Base-by-base conservation (phyloP, 2,797 vertebrate species). In the Myotis vivesi region DNA sequence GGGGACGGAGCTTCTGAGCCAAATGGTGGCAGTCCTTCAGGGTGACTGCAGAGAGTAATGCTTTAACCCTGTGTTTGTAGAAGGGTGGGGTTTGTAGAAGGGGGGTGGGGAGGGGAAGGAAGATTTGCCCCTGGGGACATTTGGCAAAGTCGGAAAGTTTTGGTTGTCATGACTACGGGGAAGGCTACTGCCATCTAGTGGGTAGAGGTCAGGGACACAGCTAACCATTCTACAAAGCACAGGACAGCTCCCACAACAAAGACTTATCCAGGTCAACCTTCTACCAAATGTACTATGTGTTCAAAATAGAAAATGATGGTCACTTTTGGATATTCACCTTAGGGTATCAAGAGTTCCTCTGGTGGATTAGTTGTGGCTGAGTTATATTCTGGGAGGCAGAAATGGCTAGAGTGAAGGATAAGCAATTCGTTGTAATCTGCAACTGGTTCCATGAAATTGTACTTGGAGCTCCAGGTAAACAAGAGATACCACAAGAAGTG, bases 111-210 rank as follows among this genome's bases (percentile, higher is more conserved):
- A 36, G 23, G 38, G 25, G 44, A 25, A 28, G 17, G 17, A 38
- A 17, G 17, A 33, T 51, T 36, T 80, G n/a, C 15, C 71, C n/a
- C 19, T 6, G 30, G 51, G 66, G 69, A 28, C 28, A 6, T 51
- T 92, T 30, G 33, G 17, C 41, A 1, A 20, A 4, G 17, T 36
- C 33, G 4, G 53, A 62, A 16, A 28, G 8, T 46, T 92, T 64
- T 15, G 8, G 51, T 69, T 51, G 59, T 44, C 38, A 4, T 8
- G 72, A 53, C 36, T 75, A 66, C 75, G 12, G 12, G 6, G 19
- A 12, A 69, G 25, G 44, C 55, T 69, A 16, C 59, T 94, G 76
- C 68, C 66, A 53, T 53, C 87, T 75, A 79, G 71, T 91, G 80
- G 64, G 20, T 5, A 69, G 57, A 62, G 33, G 11, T 3, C 71